Base-by-base conservation (phyloP, 2,888 invertebrate genomes). In the Hetaerina titia region DNA sequence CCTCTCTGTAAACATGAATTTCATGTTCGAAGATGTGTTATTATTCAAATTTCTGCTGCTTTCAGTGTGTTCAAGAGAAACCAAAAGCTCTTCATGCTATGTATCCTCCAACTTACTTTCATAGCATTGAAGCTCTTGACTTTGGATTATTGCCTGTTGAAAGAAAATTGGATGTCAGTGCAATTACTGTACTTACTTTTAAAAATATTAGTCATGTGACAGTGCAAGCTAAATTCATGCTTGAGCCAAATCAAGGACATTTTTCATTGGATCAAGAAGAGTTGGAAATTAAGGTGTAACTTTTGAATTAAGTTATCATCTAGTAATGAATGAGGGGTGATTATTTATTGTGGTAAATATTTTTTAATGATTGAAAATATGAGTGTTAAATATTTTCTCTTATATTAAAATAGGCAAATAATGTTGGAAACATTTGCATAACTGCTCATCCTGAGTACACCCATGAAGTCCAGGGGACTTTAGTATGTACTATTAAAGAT, bases 81-180 rank as follows among this genome's bases (percentile, higher is more conserved):
- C 64, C 90, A 6, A 90, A 64, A 64, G 2, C 17, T n/a, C 19
- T 4, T 9, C 25, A 63, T 90, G 63, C 90, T 45, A 9, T 90
- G 31, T 90, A 90, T 45, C 9, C 64, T 45, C 90, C 90, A 0
- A 69, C 90, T 22, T 90, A 90, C 22, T 90, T 90, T 31, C 45
- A 90, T 31, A 45, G 64, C 45, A 31, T 90, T 64, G 45, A 45
- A 45, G 64, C 64, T 8, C 64, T 90, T 56, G 90, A 90, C 90
- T 90, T 90, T 90, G 90, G 90, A 22, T 22, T 90, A 45, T 19
- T 90, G 6, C 45, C 64, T 11, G 64, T 69, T 25, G 90, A 90
- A 45, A 90, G 64, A 64, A 90, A 90, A 19, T 22, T 90, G 13
- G 25, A 90, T 90, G 64, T 17, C 8, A 64, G 64, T 45, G 90